Evolutionary conservation across 2,113 vertebrate species (phyloP).

Genomic region (Ardeotis arabs): DNA sequence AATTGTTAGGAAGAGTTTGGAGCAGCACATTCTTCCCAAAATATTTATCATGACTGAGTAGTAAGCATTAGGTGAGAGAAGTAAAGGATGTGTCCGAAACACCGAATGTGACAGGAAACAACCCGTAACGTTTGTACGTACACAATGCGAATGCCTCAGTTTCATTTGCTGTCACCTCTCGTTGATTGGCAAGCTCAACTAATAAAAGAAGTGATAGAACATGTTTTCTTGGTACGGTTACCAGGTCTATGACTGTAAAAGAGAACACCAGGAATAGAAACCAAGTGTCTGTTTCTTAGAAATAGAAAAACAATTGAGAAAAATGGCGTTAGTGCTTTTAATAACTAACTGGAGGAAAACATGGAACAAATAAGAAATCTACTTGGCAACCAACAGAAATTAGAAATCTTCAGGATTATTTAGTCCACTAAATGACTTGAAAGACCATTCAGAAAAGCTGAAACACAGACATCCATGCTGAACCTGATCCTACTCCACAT

Average conservation of each 20-base stretch:
- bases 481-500: background rate
- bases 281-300: background rate
- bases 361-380: background rate
- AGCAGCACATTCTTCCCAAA: background rate
- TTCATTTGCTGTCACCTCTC: background rate
- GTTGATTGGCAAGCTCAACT: background rate
- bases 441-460: background rate
- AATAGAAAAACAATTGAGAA: background rate
- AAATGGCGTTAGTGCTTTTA: background rate
- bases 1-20: background rate
- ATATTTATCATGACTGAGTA: background rate
- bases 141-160: background rate
- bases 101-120: background rate
- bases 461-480: background rate
- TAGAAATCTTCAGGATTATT: background rate
- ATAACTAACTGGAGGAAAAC: background rate
- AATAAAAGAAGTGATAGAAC: background rate
- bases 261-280: background rate
- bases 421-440: background rate
- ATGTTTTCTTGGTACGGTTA: background rate
- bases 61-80: slow-evolving; percentile 1
- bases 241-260: background rate
- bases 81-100: slow-evolving; percentile 1
- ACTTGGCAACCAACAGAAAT: background rate
- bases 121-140: background rate